phyloP scores from a whole-genome alignment of 2,113 vertebrate species.

The Mastomys natalensis region DNA sequence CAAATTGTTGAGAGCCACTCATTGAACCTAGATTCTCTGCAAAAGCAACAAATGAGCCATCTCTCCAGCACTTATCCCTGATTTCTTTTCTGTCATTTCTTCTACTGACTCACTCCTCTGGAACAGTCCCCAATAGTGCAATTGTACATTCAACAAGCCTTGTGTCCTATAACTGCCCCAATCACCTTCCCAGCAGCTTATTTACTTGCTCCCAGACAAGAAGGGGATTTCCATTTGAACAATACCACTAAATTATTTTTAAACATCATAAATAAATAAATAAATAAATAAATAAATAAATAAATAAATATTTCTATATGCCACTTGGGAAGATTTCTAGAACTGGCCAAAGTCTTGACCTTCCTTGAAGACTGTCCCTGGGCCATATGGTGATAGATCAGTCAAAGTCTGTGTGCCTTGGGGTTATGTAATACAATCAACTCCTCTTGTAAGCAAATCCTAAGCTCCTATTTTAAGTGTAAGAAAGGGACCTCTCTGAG shows the following conservation, averaged over 20 bases:
- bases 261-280: background rate
- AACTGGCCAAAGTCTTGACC: background rate
- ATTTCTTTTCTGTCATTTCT: constrained; percentile 28
- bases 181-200: background rate
- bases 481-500: background rate
- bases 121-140: background rate
- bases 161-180: background rate
- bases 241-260: constrained; percentile 3
- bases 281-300: background rate
- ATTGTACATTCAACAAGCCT: background rate
- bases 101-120: background rate
- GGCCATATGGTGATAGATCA: background rate
- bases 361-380: background rate
- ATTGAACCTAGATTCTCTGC: background rate
- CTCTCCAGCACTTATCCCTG: background rate
- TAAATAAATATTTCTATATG: background rate
- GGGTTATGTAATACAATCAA: background rate
- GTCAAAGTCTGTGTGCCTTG: background rate
- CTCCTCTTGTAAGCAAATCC: background rate
- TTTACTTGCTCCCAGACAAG: background rate
- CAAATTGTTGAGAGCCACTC: background rate
- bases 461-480: constrained; percentile 30
- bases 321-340: background rate
- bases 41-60: background rate
- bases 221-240: constrained; percentile 2